phyloP scores from a whole-genome alignment of 2,888 invertebrate genomes.

The Halocaridina rubra region DNA sequence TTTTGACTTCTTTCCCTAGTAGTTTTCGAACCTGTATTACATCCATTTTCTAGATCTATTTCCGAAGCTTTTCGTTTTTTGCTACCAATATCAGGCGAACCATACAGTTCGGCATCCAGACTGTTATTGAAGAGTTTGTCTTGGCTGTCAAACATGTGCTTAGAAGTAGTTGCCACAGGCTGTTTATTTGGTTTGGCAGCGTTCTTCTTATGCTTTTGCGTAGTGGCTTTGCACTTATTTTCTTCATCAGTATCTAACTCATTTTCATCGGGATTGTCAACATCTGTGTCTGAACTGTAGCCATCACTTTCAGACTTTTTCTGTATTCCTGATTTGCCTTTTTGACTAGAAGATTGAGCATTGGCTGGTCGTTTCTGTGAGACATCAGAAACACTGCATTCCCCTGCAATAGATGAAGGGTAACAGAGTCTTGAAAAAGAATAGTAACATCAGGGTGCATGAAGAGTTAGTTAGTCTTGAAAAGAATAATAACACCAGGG shows the following conservation, averaged over 20 bases:
- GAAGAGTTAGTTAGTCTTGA: too few species aligned
- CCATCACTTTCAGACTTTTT: conserved; percentile 21
- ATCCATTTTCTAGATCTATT: too few species aligned
- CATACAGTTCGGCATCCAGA: neutral
- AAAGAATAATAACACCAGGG: too few species aligned
- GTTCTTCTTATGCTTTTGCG: neutral
- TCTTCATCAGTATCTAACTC: conserved; percentile 34
- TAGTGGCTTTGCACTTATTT: neutral
- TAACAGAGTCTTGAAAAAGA: too few species aligned
- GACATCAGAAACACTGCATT: too few species aligned
- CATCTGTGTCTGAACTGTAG: conserved; percentile 44
- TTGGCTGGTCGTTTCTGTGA: too few species aligned
- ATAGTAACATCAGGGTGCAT: too few species aligned
- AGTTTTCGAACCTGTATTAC: too few species aligned
- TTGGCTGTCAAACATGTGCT: too few species aligned
- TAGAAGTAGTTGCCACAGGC: neutral
- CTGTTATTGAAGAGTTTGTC: neutral
- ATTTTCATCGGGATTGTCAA: conserved; percentile 24
- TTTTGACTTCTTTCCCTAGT: too few species aligned
- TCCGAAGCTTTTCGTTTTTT: neutral
- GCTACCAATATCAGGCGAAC: neutral
- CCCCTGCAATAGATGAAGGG: too few species aligned
- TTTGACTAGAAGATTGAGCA: neutral
- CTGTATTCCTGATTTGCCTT: neutral
- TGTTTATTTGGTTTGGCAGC: neutral